Evolutionary conservation across 2,797 vertebrate species (phyloP).

Genomic region (Acomys russatus): DNA sequence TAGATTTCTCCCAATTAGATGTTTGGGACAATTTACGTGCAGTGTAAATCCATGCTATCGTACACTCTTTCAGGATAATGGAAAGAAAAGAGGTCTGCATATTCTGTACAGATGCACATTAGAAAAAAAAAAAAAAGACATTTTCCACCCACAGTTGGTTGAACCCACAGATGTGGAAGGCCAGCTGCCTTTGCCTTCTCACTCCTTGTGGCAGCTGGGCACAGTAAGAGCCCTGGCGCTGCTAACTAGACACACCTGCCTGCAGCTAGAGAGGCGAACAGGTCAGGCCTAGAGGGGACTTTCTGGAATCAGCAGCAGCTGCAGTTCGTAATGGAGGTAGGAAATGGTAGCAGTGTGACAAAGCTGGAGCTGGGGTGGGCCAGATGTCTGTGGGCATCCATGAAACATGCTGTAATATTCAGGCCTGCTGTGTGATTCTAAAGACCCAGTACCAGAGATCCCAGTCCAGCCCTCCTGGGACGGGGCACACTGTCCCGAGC

Average conservation of each 20-base stretch:
- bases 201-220: neutral
- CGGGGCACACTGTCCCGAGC: neutral
- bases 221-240: neutral
- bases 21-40: neutral
- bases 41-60: neutral
- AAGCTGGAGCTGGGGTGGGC: too few species aligned
- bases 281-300: neutral
- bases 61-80: neutral
- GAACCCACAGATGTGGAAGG: neutral
- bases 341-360: too few species aligned
- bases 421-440: neutral
- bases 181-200: neutral
- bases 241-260: neutral
- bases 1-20: neutral
- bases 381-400: neutral
- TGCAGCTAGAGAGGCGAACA: neutral
- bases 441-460: neutral
- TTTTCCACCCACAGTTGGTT: neutral
- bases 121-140: neutral
- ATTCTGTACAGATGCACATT: neutral
- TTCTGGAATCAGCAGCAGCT: neutral
- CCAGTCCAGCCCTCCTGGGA: neutral
- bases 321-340: too few species aligned
- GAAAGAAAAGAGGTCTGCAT: neutral
- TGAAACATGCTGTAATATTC: too few species aligned